Percentiles rank a stretch among this genome's conserved stretches.
These are phyloP conservation scores for Coregonus clupeaformis DNA, from an alignment of 2,113 vertebrate species.

Conservation along the genomic window DNA sequence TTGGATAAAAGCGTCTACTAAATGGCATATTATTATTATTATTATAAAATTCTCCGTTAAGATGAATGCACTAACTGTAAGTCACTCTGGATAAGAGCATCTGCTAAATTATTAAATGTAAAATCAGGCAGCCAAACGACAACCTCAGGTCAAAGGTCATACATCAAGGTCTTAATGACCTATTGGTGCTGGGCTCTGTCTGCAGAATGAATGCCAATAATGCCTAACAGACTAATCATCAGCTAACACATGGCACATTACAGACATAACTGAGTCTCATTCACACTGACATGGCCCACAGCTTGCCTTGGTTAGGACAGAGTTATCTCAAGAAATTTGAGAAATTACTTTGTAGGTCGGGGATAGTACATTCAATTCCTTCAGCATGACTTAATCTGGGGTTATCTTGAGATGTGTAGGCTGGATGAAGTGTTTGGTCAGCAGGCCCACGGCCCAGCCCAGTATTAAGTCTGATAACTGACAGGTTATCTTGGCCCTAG, in stretches of 20 bases:
- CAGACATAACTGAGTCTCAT: no score
- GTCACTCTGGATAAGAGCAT: background rate
- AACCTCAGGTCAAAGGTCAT: background rate
- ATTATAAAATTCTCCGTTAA: no score
- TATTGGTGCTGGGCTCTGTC: background rate
- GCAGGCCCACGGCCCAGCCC: background rate
- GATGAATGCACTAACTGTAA: background rate
- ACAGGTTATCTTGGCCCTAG: background rate
- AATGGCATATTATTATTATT: no score
- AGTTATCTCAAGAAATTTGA: background rate
- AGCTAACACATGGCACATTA: no score
- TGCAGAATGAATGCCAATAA: no score
- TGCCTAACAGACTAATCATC: no score
- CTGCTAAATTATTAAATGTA: background rate
- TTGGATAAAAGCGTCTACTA: no score
- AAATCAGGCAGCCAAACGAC: background rate
- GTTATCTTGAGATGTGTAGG: background rate
- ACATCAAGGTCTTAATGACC: background rate
- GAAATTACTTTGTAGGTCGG: background rate
- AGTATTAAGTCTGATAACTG: conserved; percentile 1
- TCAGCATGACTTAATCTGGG: background rate
- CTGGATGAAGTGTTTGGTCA: background rate
- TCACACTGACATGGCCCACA: background rate
- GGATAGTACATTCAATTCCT: background rate
- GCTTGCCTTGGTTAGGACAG: background rate